Percentiles rank a stretch among this genome's conserved stretches.
These are phyloP conservation scores for Teleogryllus occipitalis DNA, from an alignment of 1,140 invertebrate genomes.

Conservation along the genomic window DNA sequence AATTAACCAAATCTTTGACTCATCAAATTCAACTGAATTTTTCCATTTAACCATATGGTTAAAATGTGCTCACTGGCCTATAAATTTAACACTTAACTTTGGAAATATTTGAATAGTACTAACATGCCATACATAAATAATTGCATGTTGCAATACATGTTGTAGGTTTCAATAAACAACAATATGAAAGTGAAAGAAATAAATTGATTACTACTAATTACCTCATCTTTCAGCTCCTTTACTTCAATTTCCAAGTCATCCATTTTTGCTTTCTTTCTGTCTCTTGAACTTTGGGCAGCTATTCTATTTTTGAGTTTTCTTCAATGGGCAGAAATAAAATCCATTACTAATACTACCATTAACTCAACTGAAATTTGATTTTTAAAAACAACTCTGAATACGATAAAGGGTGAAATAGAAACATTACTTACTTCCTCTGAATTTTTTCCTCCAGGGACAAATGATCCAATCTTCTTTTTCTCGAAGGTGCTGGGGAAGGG, in stretches of 20 bases:
- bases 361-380: neutral
- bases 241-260: slow-evolving; percentile 74
- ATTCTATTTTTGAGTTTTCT: slow-evolving; percentile 96
- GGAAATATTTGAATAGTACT: too few relatives aligned
- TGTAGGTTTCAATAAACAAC: neutral
- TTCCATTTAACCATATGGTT: too few relatives aligned
- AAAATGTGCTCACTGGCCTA: too few relatives aligned
- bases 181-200: neutral
- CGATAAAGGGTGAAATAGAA: slow-evolving; percentile 1
- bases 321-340: slow-evolving; percentile 29
- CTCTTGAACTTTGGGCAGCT: slow-evolving; percentile 94
- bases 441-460: slow-evolving; percentile 74
- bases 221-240: slow-evolving; percentile 46
- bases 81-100: too few relatives aligned
- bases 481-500: slow-evolving; percentile 35
- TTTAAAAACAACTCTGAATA: neutral
- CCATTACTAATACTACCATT: neutral
- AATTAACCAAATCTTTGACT: too few relatives aligned
- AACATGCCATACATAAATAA: too few relatives aligned
- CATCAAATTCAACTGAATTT: too few relatives aligned
- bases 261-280: slow-evolving; percentile 91
- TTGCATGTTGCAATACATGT: too few relatives aligned
- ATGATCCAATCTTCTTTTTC: slow-evolving; percentile 67
- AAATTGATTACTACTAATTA: slow-evolving; percentile 23
- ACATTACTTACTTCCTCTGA: slow-evolving; percentile 63